Evolutionary conservation across 2,797 vertebrate genomes (phyloP), one percentile per base, ranked within the genome.

Genomic region (Anguilla marmorata): DNA sequence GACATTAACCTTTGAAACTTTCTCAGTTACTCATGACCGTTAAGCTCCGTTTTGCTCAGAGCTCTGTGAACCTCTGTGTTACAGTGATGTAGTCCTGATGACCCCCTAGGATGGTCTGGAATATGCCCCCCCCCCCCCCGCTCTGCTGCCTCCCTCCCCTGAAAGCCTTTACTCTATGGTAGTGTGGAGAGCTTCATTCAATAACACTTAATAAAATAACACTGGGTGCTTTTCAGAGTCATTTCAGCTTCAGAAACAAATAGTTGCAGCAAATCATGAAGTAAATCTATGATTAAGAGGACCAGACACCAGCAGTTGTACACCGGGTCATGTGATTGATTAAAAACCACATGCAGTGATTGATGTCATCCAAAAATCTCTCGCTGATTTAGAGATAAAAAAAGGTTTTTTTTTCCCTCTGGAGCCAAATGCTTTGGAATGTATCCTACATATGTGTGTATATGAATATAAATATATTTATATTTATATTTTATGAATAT

Each of bases 401-500:
- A 91, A 87, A n/a, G 88, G 89, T 92, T 91, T 90, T 74, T 33
- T 30, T 30, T 30, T 19, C 37, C 63, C 89, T 90, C 87, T 92
- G 69, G 88, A 60, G 87, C 85, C 66, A 79, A 85, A 85, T 85
- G 90, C 90, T 90, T 91, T 91, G 82, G 89, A 90, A 91, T 92
- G 41, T 88, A 89, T 87, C 79, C 87, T 82, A 86, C 66, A 60
- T 72, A 72, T 87, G 86, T 85, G 87, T 92, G 86, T 88, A 88
- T 87, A 85, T 91, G 88, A 88, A 89, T 92, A 89, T 86, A 87
- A 90, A 91, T 91, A 83, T 84, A 92, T 88, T 66, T 87, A 85
- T 88, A 87, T 92, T 86, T 87, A 90, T 88, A 91, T 89, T 91
- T 90, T 89, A 90, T 89, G 90, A 90, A 90, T 86, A 88, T 91